Percentiles rank a stretch among this genome's conserved stretches.
phyloP scores from a whole-genome alignment of 2,888 invertebrate genomes.

The Listrodromus nycthemerus region DNA sequence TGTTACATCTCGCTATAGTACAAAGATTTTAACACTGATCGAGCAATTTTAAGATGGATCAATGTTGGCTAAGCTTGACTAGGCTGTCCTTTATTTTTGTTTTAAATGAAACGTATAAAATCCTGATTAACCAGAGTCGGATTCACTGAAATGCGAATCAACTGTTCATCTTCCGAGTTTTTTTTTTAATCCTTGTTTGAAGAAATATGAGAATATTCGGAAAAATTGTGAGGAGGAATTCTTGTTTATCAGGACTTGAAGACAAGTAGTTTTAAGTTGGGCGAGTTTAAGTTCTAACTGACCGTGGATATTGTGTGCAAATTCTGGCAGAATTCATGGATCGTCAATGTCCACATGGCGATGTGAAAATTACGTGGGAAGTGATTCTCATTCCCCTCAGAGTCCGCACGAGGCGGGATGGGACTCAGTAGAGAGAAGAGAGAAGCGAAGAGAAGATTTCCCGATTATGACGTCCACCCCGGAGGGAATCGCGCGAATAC shows the following conservation, averaged over 20 bases:
- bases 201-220: too few relatives aligned
- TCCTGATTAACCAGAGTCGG: too few relatives aligned
- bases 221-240: too few relatives aligned
- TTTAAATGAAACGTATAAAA: too few relatives aligned
- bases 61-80: neutral
- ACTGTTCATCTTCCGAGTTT: too few relatives aligned
- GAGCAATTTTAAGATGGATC: neutral
- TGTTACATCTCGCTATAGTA: conserved; percentile 3
- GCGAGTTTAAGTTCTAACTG: neutral
- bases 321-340: conserved; percentile 4
- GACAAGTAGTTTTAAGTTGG: neutral
- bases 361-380: conserved; percentile 39
- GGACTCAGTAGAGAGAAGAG: conserved; percentile 19
- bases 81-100: too few relatives aligned
- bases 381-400: conserved; percentile 61
- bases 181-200: too few relatives aligned
- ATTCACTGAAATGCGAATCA: too few relatives aligned
- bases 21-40: neutral
- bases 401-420: conserved; percentile 62
- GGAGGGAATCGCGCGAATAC: conserved; percentile 78
- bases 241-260: neutral
- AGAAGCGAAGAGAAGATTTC: conserved; percentile 73
- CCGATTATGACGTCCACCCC: conserved; percentile 74
- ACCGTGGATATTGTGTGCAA: neutral
- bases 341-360: conserved; percentile 17